Evolutionary conservation across 2,113 vertebrate genomes (phyloP).

Genomic region (Sula dactylatra): DNA sequence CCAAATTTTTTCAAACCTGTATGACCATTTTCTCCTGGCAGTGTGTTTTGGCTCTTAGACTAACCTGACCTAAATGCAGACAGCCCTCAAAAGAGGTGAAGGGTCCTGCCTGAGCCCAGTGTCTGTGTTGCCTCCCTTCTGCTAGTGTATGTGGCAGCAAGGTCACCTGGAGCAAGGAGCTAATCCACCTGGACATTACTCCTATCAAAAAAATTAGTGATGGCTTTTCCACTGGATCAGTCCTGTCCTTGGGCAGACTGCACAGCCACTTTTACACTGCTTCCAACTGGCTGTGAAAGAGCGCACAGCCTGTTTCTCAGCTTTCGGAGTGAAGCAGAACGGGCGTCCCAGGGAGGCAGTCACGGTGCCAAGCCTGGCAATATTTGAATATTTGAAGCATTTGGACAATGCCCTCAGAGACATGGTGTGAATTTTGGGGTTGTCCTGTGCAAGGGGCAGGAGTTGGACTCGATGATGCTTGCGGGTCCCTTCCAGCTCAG

Average conservation of each 20-base stretch:
- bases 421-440: too few species aligned
- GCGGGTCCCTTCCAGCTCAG: too few species aligned
- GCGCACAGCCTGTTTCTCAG: fast-evolving
- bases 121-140: neutral
- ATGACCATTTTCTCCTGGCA: neutral
- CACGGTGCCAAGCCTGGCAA: too few species aligned
- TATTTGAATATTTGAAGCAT: too few species aligned
- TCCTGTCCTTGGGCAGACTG: neutral
- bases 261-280: neutral
- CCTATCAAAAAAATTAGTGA: neutral
- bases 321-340: neutral
- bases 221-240: neutral
- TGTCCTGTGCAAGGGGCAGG: too few species aligned
- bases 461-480: too few species aligned
- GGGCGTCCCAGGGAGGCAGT: too few species aligned
- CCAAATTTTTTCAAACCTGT: neutral
- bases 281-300: neutral
- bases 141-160: fast-evolving
- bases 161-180: neutral
- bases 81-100: neutral
- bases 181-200: neutral
- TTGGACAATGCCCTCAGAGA: too few species aligned
- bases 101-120: neutral
- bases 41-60: neutral
- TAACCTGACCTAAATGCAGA: neutral